These are phyloP conservation scores for Rynchops niger DNA, from an alignment of 2,113 vertebrate genomes.

Conservation along the genomic window DNA sequence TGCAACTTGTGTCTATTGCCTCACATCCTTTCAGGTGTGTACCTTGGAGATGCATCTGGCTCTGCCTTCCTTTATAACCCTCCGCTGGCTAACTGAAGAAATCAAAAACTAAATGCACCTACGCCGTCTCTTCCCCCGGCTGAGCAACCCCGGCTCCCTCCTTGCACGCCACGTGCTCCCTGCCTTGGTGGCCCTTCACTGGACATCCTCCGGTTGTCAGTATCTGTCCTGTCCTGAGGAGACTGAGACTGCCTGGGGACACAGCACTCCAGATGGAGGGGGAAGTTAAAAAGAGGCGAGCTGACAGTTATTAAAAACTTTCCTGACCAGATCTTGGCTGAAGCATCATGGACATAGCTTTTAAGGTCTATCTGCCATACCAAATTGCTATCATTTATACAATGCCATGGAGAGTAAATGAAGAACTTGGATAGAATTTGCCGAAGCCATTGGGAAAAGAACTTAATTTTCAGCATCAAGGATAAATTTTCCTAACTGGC, in stretches of 20 bases:
- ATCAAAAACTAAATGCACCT: neutral
- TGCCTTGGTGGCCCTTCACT: neutral
- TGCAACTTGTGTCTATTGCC: neutral
- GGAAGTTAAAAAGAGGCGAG: neutral
- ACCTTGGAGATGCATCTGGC: neutral
- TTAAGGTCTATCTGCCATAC: neutral
- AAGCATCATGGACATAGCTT: neutral
- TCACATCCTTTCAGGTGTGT: neutral
- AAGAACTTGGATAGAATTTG: neutral
- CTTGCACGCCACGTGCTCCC: neutral
- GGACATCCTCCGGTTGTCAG: neutral
- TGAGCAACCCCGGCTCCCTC: rapidly evolving
- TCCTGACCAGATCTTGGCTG: neutral
- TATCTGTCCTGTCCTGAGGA: neutral
- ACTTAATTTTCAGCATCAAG: neutral
- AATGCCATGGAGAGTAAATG: neutral
- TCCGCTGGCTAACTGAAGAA: neutral
- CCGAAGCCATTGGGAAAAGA: neutral
- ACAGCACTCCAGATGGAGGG: neutral
- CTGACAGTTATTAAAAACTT: neutral
- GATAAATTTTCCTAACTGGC: neutral
- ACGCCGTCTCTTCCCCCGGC: neutral
- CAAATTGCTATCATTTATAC: neutral
- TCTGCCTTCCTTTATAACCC: neutral
- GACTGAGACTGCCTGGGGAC: neutral